phyloP scores from a whole-genome alignment of 2,113 vertebrate species.

The Cebidichthys violaceus region DNA sequence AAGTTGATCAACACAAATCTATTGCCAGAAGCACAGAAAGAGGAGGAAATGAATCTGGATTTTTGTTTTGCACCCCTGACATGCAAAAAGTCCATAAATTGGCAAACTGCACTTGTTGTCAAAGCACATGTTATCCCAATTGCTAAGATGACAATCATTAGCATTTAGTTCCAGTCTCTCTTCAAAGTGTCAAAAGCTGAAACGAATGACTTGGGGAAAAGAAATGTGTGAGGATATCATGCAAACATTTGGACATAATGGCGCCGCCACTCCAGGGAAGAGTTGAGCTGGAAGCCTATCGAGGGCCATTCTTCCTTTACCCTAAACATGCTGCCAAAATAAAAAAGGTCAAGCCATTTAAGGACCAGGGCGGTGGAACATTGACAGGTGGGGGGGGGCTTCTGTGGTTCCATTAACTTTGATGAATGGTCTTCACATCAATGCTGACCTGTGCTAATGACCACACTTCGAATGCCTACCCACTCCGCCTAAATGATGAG shows the following conservation, averaged over 20 bases:
- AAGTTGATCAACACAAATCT: neutral
- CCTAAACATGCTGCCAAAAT: slow-evolving; percentile 68
- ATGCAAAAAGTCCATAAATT: neutral
- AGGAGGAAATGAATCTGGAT: neutral
- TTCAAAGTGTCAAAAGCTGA: neutral
- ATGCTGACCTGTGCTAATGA: slow-evolving; percentile 57
- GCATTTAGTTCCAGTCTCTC: slow-evolving; percentile 11
- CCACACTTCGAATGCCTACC: slow-evolving; percentile 36
- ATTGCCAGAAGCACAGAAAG: neutral
- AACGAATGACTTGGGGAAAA: slow-evolving; percentile 7
- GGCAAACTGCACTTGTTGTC: neutral
- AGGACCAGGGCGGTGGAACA: slow-evolving; percentile 22
- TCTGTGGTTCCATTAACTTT: slow-evolving; percentile 54
- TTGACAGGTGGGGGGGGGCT: slow-evolving; percentile 18
- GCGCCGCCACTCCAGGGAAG: slow-evolving; percentile 29
- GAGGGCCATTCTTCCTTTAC: slow-evolving; percentile 46
- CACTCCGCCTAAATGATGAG: slow-evolving; percentile 29
- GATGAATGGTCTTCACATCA: slow-evolving; percentile 60
- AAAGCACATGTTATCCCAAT: neutral
- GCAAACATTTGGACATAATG: slow-evolving; percentile 48
- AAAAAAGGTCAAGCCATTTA: slow-evolving; percentile 70
- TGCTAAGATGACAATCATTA: neutral
- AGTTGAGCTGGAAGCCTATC: slow-evolving; percentile 13
- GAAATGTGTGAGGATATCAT: slow-evolving; percentile 21
- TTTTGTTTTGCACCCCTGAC: neutral